phyloP scores from a whole-genome alignment of 2,113 vertebrate genomes.

The Tupaia tana region DNA sequence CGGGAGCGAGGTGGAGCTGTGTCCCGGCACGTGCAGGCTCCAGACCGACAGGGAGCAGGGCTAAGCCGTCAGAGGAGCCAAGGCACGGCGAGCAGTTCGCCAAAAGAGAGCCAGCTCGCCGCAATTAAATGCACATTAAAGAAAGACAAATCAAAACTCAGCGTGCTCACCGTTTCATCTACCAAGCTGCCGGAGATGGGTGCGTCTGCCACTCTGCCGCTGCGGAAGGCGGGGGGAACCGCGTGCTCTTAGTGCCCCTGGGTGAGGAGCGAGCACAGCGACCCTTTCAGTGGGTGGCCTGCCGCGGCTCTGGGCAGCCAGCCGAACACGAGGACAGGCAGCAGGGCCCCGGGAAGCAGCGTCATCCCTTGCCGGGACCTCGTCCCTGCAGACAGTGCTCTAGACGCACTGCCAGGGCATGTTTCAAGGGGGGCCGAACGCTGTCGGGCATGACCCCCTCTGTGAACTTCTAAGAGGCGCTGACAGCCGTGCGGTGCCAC shows the following conservation, averaged over 20 bases:
- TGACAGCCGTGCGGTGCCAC: too few species aligned
- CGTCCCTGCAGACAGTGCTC: too few species aligned
- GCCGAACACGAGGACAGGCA: neutral
- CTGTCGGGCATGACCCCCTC: too few species aligned
- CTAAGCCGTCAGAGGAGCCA: slow-evolving; percentile 23
- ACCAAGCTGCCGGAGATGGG: neutral
- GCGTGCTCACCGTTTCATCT: neutral
- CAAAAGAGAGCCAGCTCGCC: neutral
- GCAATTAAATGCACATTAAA: slow-evolving; percentile 55
- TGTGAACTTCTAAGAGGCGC: too few species aligned
- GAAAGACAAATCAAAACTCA: slow-evolving; percentile 42
- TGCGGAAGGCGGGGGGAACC: neutral
- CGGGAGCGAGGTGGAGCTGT: too few species aligned
- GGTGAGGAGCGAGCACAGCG: neutral
- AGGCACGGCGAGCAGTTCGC: neutral
- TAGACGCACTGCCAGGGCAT: too few species aligned
- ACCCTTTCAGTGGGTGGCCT: too few species aligned
- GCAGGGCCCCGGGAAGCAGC: neutral
- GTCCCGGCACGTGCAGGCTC: neutral
- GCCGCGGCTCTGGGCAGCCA: too few species aligned
- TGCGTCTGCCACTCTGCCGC: neutral
- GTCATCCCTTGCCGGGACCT: too few species aligned
- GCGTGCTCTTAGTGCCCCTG: neutral
- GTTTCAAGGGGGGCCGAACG: too few species aligned
- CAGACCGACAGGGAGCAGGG: slow-evolving; percentile 17